phyloP scores from a whole-genome alignment of 2,888 invertebrate species.

The Caenorhabditis zanzibari region DNA sequence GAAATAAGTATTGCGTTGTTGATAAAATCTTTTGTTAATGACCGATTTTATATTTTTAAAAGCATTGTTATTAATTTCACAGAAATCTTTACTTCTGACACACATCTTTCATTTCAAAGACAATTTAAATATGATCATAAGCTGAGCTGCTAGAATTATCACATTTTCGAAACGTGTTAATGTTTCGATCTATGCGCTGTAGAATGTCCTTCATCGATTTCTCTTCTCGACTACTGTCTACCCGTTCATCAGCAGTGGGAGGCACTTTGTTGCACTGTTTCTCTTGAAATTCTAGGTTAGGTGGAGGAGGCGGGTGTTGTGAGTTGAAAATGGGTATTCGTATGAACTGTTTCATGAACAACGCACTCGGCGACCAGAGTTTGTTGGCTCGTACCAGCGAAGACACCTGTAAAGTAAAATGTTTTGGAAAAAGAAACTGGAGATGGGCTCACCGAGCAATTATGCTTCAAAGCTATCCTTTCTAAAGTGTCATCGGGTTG shows the following conservation, averaged over 20 bases:
- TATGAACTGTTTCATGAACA: conserved; percentile 71
- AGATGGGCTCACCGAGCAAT: conserved; percentile 70
- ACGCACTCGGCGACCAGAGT: conserved; percentile 73
- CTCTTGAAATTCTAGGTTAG: conserved; percentile 19
- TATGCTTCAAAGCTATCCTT: conserved; percentile 73
- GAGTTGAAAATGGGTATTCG: conserved; percentile 67
- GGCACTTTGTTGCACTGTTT: conserved; percentile 24
- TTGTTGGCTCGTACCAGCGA: conserved; percentile 74
- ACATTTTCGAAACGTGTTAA: conserved; percentile 62
- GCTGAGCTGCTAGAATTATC: conserved; percentile 60
- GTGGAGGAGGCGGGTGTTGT: conserved; percentile 16
- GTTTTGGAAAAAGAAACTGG: not conserved
- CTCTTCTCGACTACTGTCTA: conserved; percentile 42
- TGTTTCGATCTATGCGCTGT: conserved; percentile 69
- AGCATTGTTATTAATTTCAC: conserved; percentile 42
- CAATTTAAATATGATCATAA: conserved; percentile 49
- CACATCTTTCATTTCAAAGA: too few species aligned
- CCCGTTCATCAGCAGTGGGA: conserved; percentile 44
- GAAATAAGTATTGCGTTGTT: conserved; percentile 73
- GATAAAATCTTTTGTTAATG: conserved; percentile 72
- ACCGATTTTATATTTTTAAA: conserved; percentile 27
- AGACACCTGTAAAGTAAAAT: conserved; percentile 70
- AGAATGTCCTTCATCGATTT: conserved; percentile 68
- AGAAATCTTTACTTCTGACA: conserved; percentile 37
- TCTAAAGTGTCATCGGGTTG: conserved; percentile 71